Evolutionary conservation across 2,888 invertebrate species (phyloP).

Genomic region (Automeris io): DNA sequence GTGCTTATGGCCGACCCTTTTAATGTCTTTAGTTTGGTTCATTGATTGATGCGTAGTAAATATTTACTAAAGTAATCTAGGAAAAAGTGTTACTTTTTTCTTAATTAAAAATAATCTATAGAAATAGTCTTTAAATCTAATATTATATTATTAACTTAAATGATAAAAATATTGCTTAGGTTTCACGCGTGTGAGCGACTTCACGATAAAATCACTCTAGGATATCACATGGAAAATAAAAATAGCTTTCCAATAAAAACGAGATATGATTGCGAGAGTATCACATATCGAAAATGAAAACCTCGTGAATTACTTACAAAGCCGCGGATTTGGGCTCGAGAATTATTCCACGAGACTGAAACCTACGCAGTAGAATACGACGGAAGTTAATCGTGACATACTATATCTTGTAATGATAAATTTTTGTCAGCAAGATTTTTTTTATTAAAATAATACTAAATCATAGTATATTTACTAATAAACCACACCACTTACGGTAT

Average conservation of each 20-base stretch:
- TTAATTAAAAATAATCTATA: too few relatives aligned
- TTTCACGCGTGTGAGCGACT: background rate
- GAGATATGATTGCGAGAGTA: conserved; percentile 25
- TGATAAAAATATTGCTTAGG: background rate
- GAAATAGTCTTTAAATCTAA: too few relatives aligned
- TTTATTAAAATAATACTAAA: too few relatives aligned
- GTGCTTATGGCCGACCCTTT: conserved; percentile 53
- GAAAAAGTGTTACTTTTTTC: too few relatives aligned
- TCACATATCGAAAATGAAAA: conserved; percentile 21
- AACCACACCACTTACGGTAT: too few relatives aligned
- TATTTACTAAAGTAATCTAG: background rate
- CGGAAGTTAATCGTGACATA: conserved; percentile 12
- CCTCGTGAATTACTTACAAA: conserved; percentile 24
- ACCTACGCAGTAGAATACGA: conserved; percentile 21
- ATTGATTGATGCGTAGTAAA: conserved; percentile 27
- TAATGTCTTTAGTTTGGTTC: conserved; percentile 58
- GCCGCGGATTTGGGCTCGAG: conserved; percentile 26
- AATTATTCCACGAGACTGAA: conserved; percentile 25
- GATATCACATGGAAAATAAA: conserved; percentile 21
- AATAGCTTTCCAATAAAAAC: conserved; percentile 26
- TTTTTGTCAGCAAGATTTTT: too few relatives aligned
- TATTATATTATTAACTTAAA: background rate
- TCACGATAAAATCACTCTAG: conserved; percentile 9
- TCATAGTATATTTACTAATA: too few relatives aligned
- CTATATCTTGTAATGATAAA: conserved; percentile 10